These are phyloP conservation scores for Chrysotoxum bicinctum DNA, from an alignment of 2,888 invertebrate species.

Conservation along the genomic window DNA sequence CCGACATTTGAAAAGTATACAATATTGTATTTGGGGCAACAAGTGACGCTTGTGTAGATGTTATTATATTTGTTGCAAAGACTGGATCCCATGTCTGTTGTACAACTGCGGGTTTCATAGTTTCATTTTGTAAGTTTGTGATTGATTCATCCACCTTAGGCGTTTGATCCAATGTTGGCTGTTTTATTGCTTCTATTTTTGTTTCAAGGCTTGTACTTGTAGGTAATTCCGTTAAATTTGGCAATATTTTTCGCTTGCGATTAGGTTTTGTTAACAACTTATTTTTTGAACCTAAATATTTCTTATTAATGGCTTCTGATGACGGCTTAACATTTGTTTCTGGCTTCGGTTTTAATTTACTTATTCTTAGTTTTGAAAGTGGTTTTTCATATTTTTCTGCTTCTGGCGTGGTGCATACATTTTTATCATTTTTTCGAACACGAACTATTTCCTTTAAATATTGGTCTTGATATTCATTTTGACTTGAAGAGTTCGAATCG, in stretches of 20 bases:
- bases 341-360: neutral
- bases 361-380: neutral
- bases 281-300: no score
- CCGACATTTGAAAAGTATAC: neutral
- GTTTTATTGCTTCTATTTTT: neutral
- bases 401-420: neutral
- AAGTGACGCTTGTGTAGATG: neutral
- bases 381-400: neutral
- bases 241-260: neutral
- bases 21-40: neutral
- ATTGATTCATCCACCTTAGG: neutral
- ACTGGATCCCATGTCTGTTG: neutral
- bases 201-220: neutral
- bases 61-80: neutral
- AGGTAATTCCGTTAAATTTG: neutral
- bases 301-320: neutral
- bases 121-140: neutral
- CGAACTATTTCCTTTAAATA: neutral
- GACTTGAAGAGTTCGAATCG: neutral
- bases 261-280: neutral
- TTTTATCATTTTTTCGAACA: neutral
- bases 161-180: neutral
- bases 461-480: neutral
- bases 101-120: neutral
- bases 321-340: neutral